A percentile compares a stretch with the other conserved stretches of the same genome.
Conservation (phyloP, 2,113 vertebrate genomes). For the Maccullochella peelii region DNA sequence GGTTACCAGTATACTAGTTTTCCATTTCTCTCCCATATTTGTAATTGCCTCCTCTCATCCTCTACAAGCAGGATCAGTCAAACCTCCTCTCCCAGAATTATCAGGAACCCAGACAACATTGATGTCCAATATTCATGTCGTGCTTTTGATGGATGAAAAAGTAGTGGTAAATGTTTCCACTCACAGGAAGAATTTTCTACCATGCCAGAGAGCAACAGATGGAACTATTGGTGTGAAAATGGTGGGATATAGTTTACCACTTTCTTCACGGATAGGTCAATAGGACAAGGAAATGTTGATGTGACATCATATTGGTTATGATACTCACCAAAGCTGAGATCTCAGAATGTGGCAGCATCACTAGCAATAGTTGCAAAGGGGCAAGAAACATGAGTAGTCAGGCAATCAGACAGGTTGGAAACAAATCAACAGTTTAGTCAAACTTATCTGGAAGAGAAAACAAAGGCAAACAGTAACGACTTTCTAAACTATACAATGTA, state of each 20-base stretch:
- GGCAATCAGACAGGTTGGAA: neutral
- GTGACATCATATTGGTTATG: neutral
- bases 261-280: neutral
- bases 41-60: neutral
- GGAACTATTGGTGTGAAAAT: neutral
- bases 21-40: neutral
- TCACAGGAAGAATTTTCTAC: no score
- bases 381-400: neutral
- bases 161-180: no score
- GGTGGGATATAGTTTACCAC: neutral
- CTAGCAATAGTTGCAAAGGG: neutral
- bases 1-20: neutral
- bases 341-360: neutral
- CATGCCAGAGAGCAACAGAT: no score
- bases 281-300: neutral
- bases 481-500: neutral
- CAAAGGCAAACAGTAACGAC: neutral
- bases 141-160: neutral
- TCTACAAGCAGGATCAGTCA: slow-evolving; percentile 4
- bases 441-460: neutral
- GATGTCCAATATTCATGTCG: neutral
- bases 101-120: neutral
- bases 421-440: neutral
- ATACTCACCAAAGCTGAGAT: neutral
- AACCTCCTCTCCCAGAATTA: slow-evolving; percentile 4